Evolutionary conservation across 2,113 vertebrate genomes (phyloP).

Genomic region (Xiphophorus hellerii): DNA sequence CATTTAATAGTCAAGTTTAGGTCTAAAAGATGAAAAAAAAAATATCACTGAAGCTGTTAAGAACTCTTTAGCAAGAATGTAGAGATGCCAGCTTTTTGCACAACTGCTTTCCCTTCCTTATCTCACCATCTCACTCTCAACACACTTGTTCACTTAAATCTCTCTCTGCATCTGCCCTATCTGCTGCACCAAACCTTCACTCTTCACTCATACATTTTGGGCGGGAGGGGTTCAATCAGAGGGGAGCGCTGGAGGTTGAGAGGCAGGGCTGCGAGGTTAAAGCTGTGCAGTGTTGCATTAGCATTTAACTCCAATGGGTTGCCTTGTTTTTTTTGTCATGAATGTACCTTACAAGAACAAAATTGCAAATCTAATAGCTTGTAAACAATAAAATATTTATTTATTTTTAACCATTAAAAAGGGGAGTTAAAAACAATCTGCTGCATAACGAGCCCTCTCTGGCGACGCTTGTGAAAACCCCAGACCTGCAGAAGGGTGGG

Average conservation of each 20-base stretch:
- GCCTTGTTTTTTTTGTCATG: constrained; percentile 66
- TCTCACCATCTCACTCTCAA: constrained; percentile 2
- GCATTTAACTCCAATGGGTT: constrained; percentile 45
- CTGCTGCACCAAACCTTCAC: constrained; percentile 24
- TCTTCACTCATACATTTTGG: constrained; percentile 2
- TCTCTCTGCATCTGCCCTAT: constrained; percentile 38
- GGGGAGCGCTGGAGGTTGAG: background rate
- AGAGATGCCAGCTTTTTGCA: constrained; percentile 17
- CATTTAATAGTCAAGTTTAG: constrained; percentile 24
- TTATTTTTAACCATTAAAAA: constrained; percentile 38
- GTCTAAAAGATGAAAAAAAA: background rate
- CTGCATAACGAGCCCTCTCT: constrained; percentile 16
- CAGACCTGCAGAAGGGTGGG: background rate
- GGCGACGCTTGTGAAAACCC: constrained; percentile 15
- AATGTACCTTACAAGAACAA: constrained; percentile 66
- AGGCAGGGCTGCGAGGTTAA: background rate
- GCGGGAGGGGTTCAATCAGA: constrained; percentile 1
- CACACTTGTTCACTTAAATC: constrained; percentile 9
- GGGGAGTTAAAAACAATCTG: constrained; percentile 22
- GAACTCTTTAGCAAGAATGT: constrained; percentile 17
- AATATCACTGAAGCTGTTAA: background rate
- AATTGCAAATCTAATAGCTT: constrained; percentile 35
- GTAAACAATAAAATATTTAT: constrained; percentile 17
- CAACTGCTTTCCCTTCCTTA: constrained; percentile 13
- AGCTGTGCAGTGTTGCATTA: constrained; percentile 27